These are phyloP conservation scores for Cynopterus sphinx DNA, from an alignment of 2,797 vertebrate species.

Conservation along the genomic window DNA sequence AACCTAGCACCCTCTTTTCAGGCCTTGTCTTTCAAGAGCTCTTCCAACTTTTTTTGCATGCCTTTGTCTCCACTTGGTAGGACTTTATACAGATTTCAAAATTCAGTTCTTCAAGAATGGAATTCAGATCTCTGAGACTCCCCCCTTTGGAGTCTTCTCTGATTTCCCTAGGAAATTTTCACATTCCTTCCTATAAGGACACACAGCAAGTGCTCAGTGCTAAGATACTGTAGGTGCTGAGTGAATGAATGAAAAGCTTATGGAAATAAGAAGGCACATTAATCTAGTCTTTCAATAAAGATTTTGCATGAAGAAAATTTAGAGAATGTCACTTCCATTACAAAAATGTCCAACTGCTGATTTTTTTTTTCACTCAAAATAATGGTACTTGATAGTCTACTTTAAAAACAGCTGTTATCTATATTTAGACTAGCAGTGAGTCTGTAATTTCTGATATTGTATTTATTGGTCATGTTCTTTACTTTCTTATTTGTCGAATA, in stretches of 20 bases:
- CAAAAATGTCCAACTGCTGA: not conserved
- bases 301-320: conserved; percentile 7
- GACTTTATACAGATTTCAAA: not conserved
- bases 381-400: not conserved
- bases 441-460: not conserved
- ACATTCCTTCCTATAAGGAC: not conserved
- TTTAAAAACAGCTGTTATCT: conserved; percentile 7
- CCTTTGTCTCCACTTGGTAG: not conserved
- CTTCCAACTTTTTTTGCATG: not conserved
- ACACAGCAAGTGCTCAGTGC: not conserved
- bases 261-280: not conserved
- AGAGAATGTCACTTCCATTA: not conserved
- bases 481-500: conserved; percentile 20
- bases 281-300: conserved; percentile 15
- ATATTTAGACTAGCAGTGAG: not conserved
- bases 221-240: not conserved
- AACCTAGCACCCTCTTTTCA: not conserved
- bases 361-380: not conserved
- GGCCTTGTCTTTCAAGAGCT: not conserved
- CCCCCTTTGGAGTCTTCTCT: not conserved
- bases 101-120: not conserved
- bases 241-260: not conserved
- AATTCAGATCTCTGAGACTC: not conserved
- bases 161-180: not conserved
- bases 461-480: not conserved